Evolutionary conservation across 1,140 invertebrate species (phyloP), one percentile per base, ranked within the genome.

Genomic region (Apis cerana): DNA sequence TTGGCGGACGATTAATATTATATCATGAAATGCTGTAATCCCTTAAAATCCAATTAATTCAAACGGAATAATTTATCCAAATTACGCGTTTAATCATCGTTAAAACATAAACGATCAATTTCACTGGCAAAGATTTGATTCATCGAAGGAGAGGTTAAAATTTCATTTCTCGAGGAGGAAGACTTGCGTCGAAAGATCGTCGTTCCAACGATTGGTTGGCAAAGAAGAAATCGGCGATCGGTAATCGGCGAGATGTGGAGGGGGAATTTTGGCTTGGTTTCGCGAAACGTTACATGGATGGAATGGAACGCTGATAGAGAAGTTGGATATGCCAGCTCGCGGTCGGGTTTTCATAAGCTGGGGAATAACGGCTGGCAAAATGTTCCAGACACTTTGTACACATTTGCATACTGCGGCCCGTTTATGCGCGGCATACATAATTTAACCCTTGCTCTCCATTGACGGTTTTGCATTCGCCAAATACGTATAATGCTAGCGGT

Each of bases 361-460:
- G 74, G 64, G 74, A 82, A 82, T 82, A 82, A 82, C 80, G 88
- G 88, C 62, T 75, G 86, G 80, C 84, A 89, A 87, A 89, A 89
- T 85, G 88, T 86, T 86, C 88, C 81, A 83, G 89, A 77, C 85
- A 89, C 86, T 91, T 91, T 90, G 89, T 91, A 91, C 84, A 90
- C 88, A 91, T 90, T 91, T 91, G 89, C 89, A 90, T 90, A 89
- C 83, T 72, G 85, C 83, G 82, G 89, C 86, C 58, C 85, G 70
- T 70, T 86, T 86, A 81, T 84, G 83, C 83, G 86, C 86, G 85
- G 82, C 84, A 75, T 76, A 82, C 80, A 68, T 82, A 82, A 82
- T 82, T 82, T 82, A 68, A 75, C 80, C 74, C 72, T 82, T 76
- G 72, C 80, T 58, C 72, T n/a, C 62, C 43, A 69, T 68, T 54